Percentiles rank a stretch among this genome's conserved stretches.
phyloP scores from a whole-genome alignment of 2,888 invertebrate species.

The Apotomis betuletana region DNA sequence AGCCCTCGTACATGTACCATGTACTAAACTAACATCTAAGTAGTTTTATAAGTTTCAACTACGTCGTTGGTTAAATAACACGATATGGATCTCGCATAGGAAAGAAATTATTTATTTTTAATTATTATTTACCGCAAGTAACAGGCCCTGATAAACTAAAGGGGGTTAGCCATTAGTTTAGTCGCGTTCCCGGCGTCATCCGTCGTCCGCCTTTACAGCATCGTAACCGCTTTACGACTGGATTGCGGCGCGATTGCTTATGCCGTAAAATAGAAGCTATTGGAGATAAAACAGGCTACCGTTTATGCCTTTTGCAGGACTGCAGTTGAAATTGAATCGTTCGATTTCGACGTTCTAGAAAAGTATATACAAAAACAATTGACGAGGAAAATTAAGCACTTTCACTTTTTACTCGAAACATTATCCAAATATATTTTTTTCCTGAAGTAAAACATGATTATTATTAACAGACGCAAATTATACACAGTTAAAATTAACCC shows the following conservation, averaged over 20 bases:
- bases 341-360: no score
- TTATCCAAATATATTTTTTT: no score
- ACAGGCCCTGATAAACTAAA: conserved; percentile 1
- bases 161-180: conserved; percentile 11
- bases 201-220: conserved; percentile 37
- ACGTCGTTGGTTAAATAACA: no score
- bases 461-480: neutral
- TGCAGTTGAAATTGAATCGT: neutral
- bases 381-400: no score
- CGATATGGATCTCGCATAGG: no score
- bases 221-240: conserved; percentile 36
- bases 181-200: neutral
- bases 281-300: conserved; percentile 13
- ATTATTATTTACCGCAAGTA: neutral
- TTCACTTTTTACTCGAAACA: no score
- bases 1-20: rapidly evolving
- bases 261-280: conserved; percentile 22
- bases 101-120: no score
- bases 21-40: no score
- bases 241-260: conserved; percentile 33
- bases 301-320: neutral
- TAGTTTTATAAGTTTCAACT: no score
- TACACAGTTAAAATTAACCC: neutral
- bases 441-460: no score
- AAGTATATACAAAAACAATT: no score